Evolutionary conservation across 1,140 invertebrate genomes (phyloP), one percentile per base, ranked within the genome.

Genomic region (Diuraphis noxia): DNA sequence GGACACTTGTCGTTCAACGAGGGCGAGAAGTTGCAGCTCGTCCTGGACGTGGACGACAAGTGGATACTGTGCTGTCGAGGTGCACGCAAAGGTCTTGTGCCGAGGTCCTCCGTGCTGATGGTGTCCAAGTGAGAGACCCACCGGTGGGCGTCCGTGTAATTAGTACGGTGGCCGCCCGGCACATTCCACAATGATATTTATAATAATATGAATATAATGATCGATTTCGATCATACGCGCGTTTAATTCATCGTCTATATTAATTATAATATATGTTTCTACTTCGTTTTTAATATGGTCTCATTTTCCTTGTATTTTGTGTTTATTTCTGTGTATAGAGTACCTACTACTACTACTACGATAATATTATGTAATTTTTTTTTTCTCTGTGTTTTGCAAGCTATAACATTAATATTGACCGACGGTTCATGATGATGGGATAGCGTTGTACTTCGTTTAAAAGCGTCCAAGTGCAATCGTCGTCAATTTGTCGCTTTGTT

Each of bases 1-100:
- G 96, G 96, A 56, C 96, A 97, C 93, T 94, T 97, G n/a, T 96
- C 96, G 34, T 97, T 96, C 94, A 96, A 96, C 92, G 96, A 97
- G 93, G 96, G 96, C 2, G 96, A 97, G 92, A 95, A 95, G 85
- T 94, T 97, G 40, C 95, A 95, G 92, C 95, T 97, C 8, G 96
- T 97, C 72, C 94, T 97, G 43, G 96, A 97, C 92, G 96, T 97
- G 25, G 96, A 97, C 93, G 95, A 95, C 92, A 96, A 96, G 93
- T 96, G 96, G 95, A 94, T 97, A 91, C 94, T 97, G 40, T 97
- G 97, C 93, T 96, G 96, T 92, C 94, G 96, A 92, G 96, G 96
- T 36, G 96, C 96, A n/a, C 95, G 96, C 91, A 97, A 97, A 93
- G 97, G 97, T 91, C 94, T 97, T 25, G 97, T 97, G 40, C 96